Conservation (phyloP, 30 jellyfish, hydroid and myxozoan species). For the Haliclystus octoradiatus region DNA sequence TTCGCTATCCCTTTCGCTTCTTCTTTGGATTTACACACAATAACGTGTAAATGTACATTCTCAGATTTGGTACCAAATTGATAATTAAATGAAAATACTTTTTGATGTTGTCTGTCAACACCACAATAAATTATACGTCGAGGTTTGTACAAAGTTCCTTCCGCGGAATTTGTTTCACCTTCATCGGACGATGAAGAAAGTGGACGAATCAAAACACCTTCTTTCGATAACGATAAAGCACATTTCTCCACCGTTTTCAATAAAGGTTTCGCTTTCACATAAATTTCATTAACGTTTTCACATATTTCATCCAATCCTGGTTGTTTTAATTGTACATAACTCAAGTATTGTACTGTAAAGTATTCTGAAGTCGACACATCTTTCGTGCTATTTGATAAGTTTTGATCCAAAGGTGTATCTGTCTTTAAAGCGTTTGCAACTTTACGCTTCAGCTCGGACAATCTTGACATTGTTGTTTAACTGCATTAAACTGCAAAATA, state of each 20-base stretch:
- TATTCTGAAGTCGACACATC: not conserved
- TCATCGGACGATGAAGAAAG: not conserved
- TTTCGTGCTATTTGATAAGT: not conserved
- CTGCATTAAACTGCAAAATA: too few species aligned
- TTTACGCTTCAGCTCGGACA: not conserved
- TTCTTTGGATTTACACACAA: conserved; percentile 72
- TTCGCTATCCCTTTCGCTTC: conserved; percentile 80
- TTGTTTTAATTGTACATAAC: conserved; percentile 58
- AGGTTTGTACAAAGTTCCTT: conserved; percentile 44
- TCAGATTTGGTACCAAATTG: conserved; percentile 88
- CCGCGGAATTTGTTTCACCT: not conserved
- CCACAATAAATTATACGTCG: conserved; percentile 86
- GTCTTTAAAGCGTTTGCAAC: not conserved
- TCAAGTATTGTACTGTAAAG: conserved; percentile 51
- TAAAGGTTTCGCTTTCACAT: conserved; percentile 59
- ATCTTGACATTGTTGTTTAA: not conserved
- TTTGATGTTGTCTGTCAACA: conserved; percentile 80
- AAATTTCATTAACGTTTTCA: conserved; percentile 69
- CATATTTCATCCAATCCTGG: conserved; percentile 88
- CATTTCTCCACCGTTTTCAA: conserved; percentile 56
- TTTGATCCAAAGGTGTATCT: not conserved
- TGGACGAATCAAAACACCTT: conserved; percentile 71
- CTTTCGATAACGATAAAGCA: conserved; percentile 25
- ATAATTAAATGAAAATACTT: conserved; percentile 76
- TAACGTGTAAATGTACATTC: conserved; percentile 67